phyloP scores from a whole-genome alignment of 2,888 invertebrate genomes.

The Cheiracanthium punctorium region DNA sequence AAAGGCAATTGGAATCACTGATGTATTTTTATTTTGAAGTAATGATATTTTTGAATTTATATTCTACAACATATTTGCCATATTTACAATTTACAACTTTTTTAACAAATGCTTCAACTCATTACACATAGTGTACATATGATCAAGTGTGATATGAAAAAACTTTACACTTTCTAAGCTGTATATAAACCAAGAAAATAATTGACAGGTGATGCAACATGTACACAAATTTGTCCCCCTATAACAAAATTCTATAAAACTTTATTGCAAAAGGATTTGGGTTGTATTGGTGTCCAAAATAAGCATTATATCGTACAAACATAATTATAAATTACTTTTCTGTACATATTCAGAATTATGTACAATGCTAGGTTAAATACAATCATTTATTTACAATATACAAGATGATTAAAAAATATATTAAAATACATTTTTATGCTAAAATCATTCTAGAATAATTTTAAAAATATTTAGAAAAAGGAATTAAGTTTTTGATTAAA shows the following conservation, averaged over 20 bases:
- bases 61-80: conserved; percentile 55
- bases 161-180: conserved; percentile 56
- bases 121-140: conserved; percentile 66
- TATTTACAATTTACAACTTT: conserved; percentile 65
- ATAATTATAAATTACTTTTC: neutral
- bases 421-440: too few species aligned
- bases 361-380: conserved; percentile 1
- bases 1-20: neutral
- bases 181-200: conserved; percentile 57
- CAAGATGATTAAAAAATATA: too few species aligned
- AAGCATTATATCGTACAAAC: neutral
- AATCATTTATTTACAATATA: conserved; percentile 2
- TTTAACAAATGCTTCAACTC: conserved; percentile 38
- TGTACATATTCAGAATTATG: neutral
- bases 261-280: conserved; percentile 46
- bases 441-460: too few species aligned
- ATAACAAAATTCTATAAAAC: conserved; percentile 56
- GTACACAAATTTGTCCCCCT: conserved; percentile 41
- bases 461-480: too few species aligned
- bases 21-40: conserved; percentile 51
- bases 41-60: conserved; percentile 50
- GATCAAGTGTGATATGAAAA: conserved; percentile 61
- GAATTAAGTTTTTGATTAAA: too few species aligned
- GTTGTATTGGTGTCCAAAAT: conserved; percentile 42
- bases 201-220: conserved; percentile 49